Conservation (phyloP, 2,113 vertebrate genomes). For the Uria aalge region DNA sequence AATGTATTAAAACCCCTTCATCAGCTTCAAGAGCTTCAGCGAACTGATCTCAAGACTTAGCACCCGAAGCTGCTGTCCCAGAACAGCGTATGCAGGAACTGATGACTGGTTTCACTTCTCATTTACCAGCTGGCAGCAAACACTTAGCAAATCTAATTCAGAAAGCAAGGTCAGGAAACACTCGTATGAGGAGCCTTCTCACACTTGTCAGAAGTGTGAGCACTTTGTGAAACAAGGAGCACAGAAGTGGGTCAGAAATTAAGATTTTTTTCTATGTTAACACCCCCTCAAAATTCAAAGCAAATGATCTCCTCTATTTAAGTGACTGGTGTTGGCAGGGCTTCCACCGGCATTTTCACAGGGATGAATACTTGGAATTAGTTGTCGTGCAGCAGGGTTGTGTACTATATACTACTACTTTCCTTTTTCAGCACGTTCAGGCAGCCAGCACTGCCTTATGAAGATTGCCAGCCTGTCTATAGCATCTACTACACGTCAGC, state of each 20-base stretch:
- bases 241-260: not conserved
- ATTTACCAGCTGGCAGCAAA: not conserved
- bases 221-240: not conserved
- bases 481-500: rapidly evolving
- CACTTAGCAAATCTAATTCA: not conserved
- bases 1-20: not conserved
- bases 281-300: not conserved
- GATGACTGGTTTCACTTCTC: not conserved
- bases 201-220: not conserved
- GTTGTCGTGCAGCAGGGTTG: not conserved
- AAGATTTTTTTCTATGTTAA: not conserved
- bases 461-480: not conserved
- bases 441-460: not conserved
- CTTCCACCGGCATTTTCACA: not conserved
- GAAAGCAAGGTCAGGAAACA: not conserved
- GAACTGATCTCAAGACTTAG: not conserved
- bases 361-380: not conserved
- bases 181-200: not conserved
- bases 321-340: not conserved
- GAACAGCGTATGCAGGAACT: not conserved
- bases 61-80: not conserved
- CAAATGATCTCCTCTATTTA: not conserved
- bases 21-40: not conserved
- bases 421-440: not conserved
- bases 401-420: not conserved